Evolutionary conservation across 1,140 invertebrate species (phyloP), one percentile per base, ranked within the genome.

Genomic region (Drosophila setifemur): DNA sequence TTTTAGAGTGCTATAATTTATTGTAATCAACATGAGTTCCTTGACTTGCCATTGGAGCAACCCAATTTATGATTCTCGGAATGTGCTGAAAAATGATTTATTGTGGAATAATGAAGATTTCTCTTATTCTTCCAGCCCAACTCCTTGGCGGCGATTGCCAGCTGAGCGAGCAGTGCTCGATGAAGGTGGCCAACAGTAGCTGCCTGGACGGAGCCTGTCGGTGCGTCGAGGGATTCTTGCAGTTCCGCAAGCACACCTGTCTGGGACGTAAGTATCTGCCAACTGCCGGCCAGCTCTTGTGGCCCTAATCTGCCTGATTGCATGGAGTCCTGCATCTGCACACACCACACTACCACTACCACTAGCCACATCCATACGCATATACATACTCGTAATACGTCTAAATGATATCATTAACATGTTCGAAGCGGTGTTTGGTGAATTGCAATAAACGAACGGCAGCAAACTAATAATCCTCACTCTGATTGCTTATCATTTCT

Each of bases 171-270:
- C 95, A 96, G 81, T 96, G 95, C 88, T 93, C 93, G 1, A 91
- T 95, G 90, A 95, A 95, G 91, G 95, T 96, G 35, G 94, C 94
- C n/a, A 94, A 96, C 77, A 95, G 95, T 79, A 92, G 92, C 61
- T 96, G 95, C 74, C 86, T 93, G 31, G 93, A 94, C 44, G 94
- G 94, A n/a, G 91, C 93, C 23, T 96, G 96, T 90, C 93, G 94
- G 19, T 97, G 96, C 90, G 93, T 94, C 39, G 93, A 95, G 72
- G 95, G 96, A 48, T 96, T 94, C 91, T 91, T 97, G 35, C 95
- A 96, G 81, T 96, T 96, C 91, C 93, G 96, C 73, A 94, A 95
- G 87, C 96, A 97, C 88, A 97, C 96, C 18, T 97, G 96, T 91
- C 92, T 97, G 25, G 93, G 94, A 89, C 96, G 96, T 97, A 93